Percentiles rank a stretch among this genome's conserved stretches.
Conservation (phyloP, 2,888 invertebrate species). For the Stomorhina lunata region DNA sequence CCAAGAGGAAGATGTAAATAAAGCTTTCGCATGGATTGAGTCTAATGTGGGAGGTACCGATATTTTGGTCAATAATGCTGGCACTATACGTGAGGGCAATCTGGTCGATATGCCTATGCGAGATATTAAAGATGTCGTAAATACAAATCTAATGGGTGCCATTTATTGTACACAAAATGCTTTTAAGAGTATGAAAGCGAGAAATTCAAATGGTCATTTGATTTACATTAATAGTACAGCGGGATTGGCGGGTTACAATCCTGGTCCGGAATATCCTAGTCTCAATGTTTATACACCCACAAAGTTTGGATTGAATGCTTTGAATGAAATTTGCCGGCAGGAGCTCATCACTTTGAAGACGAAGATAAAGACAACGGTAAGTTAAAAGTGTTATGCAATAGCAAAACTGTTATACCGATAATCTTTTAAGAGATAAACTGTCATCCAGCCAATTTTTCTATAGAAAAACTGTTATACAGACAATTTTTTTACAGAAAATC, state of each 20-base stretch:
- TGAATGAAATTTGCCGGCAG: constrained; percentile 76
- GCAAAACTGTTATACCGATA: not conserved
- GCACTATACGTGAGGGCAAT: constrained; percentile 75
- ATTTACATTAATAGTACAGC: constrained; percentile 76
- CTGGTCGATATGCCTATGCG: constrained; percentile 73
- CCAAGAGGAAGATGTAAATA: constrained; percentile 81
- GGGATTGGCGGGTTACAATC: constrained; percentile 73
- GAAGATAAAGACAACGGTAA: constrained; percentile 78
- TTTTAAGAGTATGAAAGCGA: constrained; percentile 80
- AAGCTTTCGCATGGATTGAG: constrained; percentile 81
- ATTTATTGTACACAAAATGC: constrained; percentile 81
- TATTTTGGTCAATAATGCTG: constrained; percentile 84
- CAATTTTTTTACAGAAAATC: no score
- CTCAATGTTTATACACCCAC: constrained; percentile 76
- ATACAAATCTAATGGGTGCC: constrained; percentile 80
- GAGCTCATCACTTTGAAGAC: constrained; percentile 74
- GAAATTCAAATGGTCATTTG: constrained; percentile 74
- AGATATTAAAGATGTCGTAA: constrained; percentile 76
- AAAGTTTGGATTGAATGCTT: constrained; percentile 77
- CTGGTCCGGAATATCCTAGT: constrained; percentile 69
- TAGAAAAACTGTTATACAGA: not conserved
- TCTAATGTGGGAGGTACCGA: constrained; percentile 81
- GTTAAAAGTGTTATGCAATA: constrained; percentile 33
- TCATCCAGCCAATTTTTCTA: not conserved
- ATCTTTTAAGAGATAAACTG: not conserved